Percentiles rank a stretch among this genome's conserved stretches.
Evolutionary conservation across 2,113 vertebrate genomes (phyloP).

Genomic region (Labeo rohita): DNA sequence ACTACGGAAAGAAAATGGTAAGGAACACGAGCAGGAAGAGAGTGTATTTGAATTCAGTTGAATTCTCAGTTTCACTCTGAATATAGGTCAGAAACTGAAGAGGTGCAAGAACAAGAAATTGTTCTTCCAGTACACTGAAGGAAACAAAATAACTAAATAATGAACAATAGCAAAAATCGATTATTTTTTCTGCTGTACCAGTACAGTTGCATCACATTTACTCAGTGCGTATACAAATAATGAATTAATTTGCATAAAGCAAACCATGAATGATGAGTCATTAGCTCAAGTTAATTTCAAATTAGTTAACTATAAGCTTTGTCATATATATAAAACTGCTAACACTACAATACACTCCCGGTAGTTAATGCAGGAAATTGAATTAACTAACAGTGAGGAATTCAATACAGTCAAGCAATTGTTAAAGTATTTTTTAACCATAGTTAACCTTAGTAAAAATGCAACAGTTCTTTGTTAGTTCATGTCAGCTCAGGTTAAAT

Average conservation of each 20-base stretch:
- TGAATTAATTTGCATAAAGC: neutral
- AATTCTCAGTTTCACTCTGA: neutral
- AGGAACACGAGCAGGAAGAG: constrained; percentile 54
- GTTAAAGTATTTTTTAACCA: neutral
- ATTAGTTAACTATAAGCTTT: neutral
- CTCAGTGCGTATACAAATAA: neutral
- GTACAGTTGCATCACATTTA: neutral
- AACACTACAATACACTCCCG: neutral
- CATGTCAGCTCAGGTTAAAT: too few species aligned
- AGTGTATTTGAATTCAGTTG: constrained; percentile 24
- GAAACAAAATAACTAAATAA: neutral
- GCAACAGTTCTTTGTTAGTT: too few species aligned
- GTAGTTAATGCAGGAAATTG: neutral
- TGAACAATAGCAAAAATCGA: neutral
- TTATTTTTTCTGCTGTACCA: neutral
- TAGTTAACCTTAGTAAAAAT: too few species aligned
- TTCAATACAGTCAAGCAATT: neutral
- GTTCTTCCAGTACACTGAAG: neutral
- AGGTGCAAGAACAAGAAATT: neutral
- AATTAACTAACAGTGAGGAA: neutral
- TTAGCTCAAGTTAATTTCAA: neutral
- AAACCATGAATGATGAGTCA: neutral
- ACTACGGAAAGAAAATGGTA: constrained; percentile 95
- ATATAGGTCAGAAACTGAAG: neutral
- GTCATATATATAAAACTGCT: neutral